Percentiles rank a stretch among this genome's conserved stretches.
Evolutionary conservation across 2,797 vertebrate species (phyloP).

Genomic region (Gymnoscopelus braueri): DNA sequence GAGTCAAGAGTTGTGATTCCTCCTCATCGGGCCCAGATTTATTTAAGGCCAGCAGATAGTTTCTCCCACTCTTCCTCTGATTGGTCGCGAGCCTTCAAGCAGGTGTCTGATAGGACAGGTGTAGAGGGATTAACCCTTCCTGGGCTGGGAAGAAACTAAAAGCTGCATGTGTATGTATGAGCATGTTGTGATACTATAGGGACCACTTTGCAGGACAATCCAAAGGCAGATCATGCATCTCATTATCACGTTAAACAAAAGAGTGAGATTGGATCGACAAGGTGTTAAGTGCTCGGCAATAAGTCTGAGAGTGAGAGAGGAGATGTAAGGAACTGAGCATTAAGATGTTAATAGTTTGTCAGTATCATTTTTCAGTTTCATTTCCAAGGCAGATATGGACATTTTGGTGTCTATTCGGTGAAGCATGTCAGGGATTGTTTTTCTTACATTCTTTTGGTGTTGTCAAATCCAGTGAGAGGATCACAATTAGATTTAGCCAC

Average conservation of each 20-base stretch:
- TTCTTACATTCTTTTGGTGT: background rate
- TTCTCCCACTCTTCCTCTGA: slow-evolving; percentile 78
- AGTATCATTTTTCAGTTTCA: slow-evolving; percentile 60
- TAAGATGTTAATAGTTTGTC: slow-evolving; percentile 64
- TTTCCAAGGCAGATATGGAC: slow-evolving; percentile 24
- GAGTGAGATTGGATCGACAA: slow-evolving; percentile 63
- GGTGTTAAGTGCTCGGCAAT: slow-evolving; percentile 68
- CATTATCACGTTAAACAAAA: slow-evolving; percentile 65
- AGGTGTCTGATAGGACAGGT: slow-evolving; percentile 96
- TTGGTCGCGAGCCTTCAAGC: slow-evolving; percentile 87
- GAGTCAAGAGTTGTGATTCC: slow-evolving; percentile 87
- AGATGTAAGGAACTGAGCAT: slow-evolving; percentile 46
- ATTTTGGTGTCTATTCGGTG: slow-evolving; percentile 57
- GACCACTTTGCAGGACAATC: slow-evolving; percentile 73
- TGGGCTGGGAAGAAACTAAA: slow-evolving; percentile 72
- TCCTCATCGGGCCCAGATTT: slow-evolving; percentile 77
- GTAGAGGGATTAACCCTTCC: slow-evolving; percentile 88
- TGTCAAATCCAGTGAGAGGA: too few species aligned
- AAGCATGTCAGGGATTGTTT: background rate
- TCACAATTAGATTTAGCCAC: too few species aligned
- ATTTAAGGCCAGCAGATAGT: slow-evolving; percentile 84
- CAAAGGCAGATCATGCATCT: slow-evolving; percentile 43
- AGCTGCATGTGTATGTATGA: slow-evolving; percentile 31
- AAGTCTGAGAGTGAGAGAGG: slow-evolving; percentile 55
- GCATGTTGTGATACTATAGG: slow-evolving; percentile 27